Percentiles rank a stretch among this genome's conserved stretches.
Evolutionary conservation across 1,140 invertebrate species (phyloP).

Genomic region (Sitobion miscanthi): DNA sequence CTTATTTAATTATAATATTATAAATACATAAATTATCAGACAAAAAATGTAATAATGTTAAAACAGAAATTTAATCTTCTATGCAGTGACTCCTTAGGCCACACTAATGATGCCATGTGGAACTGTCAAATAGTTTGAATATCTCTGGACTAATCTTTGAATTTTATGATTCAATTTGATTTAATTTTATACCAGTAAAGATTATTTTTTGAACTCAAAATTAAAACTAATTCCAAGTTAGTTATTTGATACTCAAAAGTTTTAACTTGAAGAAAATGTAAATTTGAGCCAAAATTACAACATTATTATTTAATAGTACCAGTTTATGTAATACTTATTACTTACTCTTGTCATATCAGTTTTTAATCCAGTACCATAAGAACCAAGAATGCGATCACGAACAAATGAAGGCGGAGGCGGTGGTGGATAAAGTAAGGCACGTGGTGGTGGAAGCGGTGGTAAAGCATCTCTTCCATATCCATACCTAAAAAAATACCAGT

Average conservation of each 20-base stretch:
- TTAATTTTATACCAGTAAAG: no score
- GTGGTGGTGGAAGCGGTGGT: slow-evolving; percentile 40
- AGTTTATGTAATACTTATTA: background rate
- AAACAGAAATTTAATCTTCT: no score
- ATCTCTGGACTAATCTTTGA: background rate
- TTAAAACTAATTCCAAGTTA: background rate
- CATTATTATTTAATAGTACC: background rate
- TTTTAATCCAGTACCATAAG: slow-evolving; percentile 57
- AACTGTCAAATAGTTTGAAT: no score
- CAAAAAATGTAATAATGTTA: no score
- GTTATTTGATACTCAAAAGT: background rate
- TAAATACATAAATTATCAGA: no score
- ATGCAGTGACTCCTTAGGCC: no score
- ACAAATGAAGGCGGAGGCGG: slow-evolving; percentile 82
- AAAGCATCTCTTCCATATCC: slow-evolving; percentile 44
- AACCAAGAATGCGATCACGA: slow-evolving; percentile 83
- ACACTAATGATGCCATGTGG: no score
- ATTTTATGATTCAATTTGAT: no score
- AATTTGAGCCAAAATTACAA: background rate
- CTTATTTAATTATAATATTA: no score
- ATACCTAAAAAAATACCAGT: slow-evolving; percentile 34
- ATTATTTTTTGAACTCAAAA: no score
- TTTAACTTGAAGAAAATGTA: background rate
- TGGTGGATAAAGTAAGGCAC: slow-evolving; percentile 73
- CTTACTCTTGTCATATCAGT: slow-evolving; percentile 45